Percentiles rank a stretch among this genome's conserved stretches.
Conservation (phyloP, 2,797 vertebrate genomes). For the Liasis olivaceus region DNA sequence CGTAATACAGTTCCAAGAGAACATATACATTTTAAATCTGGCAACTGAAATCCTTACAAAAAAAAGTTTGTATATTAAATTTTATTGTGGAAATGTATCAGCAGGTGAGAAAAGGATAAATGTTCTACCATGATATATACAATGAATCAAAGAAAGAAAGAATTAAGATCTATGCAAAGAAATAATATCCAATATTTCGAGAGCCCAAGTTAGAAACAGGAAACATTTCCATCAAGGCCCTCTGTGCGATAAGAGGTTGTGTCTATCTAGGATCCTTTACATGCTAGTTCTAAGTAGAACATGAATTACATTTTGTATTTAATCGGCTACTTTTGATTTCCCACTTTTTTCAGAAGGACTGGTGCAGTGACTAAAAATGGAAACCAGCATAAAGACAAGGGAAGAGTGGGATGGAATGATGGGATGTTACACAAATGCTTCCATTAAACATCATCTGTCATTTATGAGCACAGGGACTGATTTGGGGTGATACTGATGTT, state of each 20-base stretch:
- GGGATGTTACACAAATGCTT: not conserved
- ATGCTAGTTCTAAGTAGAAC: not conserved
- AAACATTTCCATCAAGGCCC: not conserved
- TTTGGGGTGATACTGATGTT: not conserved
- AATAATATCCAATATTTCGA: not conserved
- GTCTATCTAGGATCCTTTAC: not conserved
- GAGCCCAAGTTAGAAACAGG: constrained; percentile 12
- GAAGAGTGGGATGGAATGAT: not conserved
- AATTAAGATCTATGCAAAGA: not conserved
- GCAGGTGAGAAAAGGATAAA: not conserved
- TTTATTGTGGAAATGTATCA: not conserved
- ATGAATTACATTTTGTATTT: not conserved
- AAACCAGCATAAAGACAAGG: not conserved
- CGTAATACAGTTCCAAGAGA: not conserved
- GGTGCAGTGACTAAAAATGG: not conserved
- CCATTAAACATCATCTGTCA: not conserved
- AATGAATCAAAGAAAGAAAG: not conserved
- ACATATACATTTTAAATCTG: not conserved
- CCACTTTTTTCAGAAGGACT: not conserved
- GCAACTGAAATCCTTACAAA: not conserved
- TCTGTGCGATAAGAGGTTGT: not conserved
- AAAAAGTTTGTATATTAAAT: not conserved
- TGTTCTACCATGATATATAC: not conserved
- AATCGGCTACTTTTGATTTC: not conserved
- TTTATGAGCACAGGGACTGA: not conserved